phyloP scores from a whole-genome alignment of 2,797 vertebrate species.

The Sternarchorhynchus goeldii region DNA sequence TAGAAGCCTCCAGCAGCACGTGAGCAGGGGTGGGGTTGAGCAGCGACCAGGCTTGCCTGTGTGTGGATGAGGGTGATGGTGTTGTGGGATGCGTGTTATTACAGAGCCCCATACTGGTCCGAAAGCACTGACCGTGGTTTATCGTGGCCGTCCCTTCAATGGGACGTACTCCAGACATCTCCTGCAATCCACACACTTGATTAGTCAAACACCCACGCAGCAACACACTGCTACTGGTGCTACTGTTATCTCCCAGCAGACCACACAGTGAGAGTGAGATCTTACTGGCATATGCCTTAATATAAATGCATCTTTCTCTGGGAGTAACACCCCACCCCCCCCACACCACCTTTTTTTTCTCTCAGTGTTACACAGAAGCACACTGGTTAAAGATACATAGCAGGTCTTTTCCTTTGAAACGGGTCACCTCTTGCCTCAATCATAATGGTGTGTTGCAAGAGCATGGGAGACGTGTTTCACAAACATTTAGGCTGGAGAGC shows the following conservation, averaged over 20 bases:
- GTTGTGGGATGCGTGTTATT: constrained; percentile 58
- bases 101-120: constrained; percentile 54
- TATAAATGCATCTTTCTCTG: constrained; percentile 26
- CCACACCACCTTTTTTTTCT: neutral
- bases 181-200: constrained; percentile 13
- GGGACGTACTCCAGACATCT: constrained; percentile 44
- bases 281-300: constrained; percentile 23
- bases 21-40: neutral
- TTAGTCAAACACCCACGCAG: constrained; percentile 39
- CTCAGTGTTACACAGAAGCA: neutral
- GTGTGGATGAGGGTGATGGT: constrained; percentile 23
- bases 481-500: neutral
- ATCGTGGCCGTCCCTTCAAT: constrained; percentile 58
- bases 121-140: constrained; percentile 58
- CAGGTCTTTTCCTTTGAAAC: constrained; percentile 10
- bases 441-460: neutral
- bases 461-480: neutral
- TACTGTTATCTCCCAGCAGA: constrained; percentile 14
- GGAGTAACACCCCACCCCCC: neutral
- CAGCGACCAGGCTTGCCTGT: constrained; percentile 12
- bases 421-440: neutral
- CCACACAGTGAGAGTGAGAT: constrained; percentile 21
- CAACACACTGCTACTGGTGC: neutral
- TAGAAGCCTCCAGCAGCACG: neutral
- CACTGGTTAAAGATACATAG: constrained; percentile 8